Evolutionary conservation across 2,888 invertebrate genomes (phyloP).

Genomic region (Nephrotoma guestfalica): DNA sequence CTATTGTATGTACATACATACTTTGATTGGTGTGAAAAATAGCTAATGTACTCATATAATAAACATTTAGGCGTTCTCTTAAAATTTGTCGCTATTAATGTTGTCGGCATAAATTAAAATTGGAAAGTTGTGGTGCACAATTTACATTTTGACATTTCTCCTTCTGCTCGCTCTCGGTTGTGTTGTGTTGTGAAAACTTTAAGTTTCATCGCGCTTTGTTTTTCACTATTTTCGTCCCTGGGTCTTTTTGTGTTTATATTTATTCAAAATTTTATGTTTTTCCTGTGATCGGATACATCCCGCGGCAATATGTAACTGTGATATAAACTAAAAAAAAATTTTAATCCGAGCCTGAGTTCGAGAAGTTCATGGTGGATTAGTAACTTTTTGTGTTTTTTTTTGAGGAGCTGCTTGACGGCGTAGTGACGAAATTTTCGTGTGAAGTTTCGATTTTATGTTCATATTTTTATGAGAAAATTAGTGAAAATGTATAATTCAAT

Average conservation of each 20-base stretch:
- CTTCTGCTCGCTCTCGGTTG: not conserved
- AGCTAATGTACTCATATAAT: too few species aligned
- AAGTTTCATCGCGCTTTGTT: not conserved
- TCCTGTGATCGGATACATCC: not conserved
- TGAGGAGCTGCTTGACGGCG: not conserved
- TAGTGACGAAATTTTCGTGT: not conserved
- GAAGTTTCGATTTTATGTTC: not conserved
- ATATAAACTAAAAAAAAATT: not conserved
- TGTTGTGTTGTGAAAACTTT: not conserved
- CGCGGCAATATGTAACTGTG: not conserved
- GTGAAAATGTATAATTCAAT: slow-evolving; percentile 2
- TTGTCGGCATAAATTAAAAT: not conserved
- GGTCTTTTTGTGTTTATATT: not conserved
- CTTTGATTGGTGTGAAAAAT: too few species aligned
- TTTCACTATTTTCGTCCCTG: not conserved
- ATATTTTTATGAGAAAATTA: not conserved
- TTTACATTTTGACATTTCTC: not conserved
- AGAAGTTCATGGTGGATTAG: not conserved
- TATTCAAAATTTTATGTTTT: not conserved
- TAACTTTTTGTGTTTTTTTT: not conserved
- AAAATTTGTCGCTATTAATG: not conserved
- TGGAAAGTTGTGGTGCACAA: not conserved
- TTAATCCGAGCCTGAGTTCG: not conserved
- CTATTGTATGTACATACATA: too few species aligned
- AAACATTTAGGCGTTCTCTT: not conserved